phyloP scores from a whole-genome alignment of 2,797 vertebrate genomes.

The Pipistrellus nathusii region DNA sequence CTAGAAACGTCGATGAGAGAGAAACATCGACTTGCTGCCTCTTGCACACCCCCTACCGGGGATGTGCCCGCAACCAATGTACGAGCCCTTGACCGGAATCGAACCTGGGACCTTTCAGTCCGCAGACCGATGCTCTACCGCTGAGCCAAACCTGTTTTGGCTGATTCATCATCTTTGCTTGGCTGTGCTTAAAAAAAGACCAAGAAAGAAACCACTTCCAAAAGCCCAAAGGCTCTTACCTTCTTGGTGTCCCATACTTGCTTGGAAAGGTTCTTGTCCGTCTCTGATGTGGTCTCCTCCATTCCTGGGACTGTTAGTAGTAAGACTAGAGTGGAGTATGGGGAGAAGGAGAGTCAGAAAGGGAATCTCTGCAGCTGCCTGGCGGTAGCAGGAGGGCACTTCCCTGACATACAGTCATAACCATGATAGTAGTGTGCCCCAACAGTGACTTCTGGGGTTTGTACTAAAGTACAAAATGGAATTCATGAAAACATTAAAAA shows the following conservation, averaged over 20 bases:
- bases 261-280: conserved; percentile 93
- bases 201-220: accelerated
- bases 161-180: background rate
- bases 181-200: background rate
- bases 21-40: too few relatives aligned
- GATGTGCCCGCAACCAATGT: too few relatives aligned
- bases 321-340: conserved; percentile 88
- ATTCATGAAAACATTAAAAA: background rate
- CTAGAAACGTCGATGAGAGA: too few relatives aligned
- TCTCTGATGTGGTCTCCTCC: conserved; percentile 92
- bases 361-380: background rate
- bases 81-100: too few relatives aligned
- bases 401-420: background rate
- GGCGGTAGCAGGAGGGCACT: background rate
- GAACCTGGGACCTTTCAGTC: too few relatives aligned
- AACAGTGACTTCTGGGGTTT: background rate
- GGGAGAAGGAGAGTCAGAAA: background rate
- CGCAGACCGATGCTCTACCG: too few relatives aligned
- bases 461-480: background rate
- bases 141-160: too few relatives aligned
- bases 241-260: conserved; percentile 95
- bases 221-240: conserved; percentile 84
- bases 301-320: conserved; percentile 96
- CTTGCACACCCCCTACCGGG: too few relatives aligned
- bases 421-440: background rate